Evolutionary conservation across 2,888 invertebrate genomes (phyloP).

Genomic region (Dasypolia templi): DNA sequence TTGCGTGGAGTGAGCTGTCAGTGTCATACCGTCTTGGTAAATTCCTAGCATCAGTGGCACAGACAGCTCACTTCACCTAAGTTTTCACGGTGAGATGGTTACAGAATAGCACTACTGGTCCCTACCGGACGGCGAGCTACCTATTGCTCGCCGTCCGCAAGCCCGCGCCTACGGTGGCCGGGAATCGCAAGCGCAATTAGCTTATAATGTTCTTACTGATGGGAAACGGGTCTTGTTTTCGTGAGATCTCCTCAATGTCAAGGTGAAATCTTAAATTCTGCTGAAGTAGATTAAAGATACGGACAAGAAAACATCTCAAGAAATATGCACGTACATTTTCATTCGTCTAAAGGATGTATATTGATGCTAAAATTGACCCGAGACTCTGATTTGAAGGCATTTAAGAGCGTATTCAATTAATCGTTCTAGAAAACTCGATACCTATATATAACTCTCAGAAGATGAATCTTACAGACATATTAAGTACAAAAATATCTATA

Average conservation of each 20-base stretch:
- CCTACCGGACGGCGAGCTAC: no score
- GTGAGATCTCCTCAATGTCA: neutral
- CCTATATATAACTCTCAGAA: neutral
- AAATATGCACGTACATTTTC: conserved; percentile 34
- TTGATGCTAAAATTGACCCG: neutral
- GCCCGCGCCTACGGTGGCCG: no score
- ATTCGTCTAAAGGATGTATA: conserved; percentile 9
- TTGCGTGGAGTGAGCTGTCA: no score
- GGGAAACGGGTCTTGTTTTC: no score
- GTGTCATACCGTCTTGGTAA: no score
- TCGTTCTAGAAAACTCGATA: neutral
- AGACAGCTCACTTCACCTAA: no score
- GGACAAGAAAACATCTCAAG: conserved; percentile 9
- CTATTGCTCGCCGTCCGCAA: no score
- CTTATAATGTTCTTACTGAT: neutral
- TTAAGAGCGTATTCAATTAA: conserved; percentile 16
- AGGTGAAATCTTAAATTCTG: conserved; percentile 21
- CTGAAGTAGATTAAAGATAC: neutral
- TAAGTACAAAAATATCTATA: no score
- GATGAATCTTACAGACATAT: neutral
- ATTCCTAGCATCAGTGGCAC: no score
- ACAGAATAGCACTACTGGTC: no score
- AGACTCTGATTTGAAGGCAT: conserved; percentile 14
- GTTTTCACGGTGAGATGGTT: no score
- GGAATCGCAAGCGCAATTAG: no score